Evolutionary conservation across 2,113 vertebrate species (phyloP).

Genomic region (Prunella himalayana): DNA sequence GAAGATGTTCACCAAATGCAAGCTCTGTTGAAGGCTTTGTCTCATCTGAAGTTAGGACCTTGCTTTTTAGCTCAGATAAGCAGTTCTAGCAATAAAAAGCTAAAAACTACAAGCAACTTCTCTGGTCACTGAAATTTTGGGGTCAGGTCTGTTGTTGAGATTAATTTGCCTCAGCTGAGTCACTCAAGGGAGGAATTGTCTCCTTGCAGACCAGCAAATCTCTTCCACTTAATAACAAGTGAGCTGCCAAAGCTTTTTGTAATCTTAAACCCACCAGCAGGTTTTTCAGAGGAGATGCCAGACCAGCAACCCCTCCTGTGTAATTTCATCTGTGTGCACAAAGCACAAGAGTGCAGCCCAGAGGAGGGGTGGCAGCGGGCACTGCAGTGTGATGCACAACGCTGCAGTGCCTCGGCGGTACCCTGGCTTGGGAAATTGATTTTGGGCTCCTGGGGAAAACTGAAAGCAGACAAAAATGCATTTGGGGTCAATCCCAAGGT

Average conservation of each 20-base stretch:
- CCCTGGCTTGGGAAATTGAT: accelerated
- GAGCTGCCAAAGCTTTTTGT: background rate
- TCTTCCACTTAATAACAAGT: background rate
- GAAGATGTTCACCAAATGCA: background rate
- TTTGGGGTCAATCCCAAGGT: background rate
- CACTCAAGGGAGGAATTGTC: background rate
- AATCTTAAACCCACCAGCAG: background rate
- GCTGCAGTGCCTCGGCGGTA: accelerated
- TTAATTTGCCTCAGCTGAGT: background rate
- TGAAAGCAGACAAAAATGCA: background rate
- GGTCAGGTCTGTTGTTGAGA: background rate
- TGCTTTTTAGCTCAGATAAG: background rate
- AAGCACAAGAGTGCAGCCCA: background rate
- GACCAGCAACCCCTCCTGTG: background rate
- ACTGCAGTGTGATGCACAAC: accelerated
- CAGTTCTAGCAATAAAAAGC: background rate
- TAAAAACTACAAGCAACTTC: background rate
- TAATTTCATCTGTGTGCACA: background rate
- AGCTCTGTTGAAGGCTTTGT: background rate
- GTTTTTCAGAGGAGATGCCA: background rate
- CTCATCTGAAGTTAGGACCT: background rate
- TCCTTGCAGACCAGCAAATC: accelerated
- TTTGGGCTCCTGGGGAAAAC: background rate
- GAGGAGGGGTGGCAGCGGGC: accelerated
- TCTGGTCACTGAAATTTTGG: background rate